phyloP scores from a whole-genome alignment of 2,797 vertebrate genomes.

The Mormyrus hasselquistii region DNA sequence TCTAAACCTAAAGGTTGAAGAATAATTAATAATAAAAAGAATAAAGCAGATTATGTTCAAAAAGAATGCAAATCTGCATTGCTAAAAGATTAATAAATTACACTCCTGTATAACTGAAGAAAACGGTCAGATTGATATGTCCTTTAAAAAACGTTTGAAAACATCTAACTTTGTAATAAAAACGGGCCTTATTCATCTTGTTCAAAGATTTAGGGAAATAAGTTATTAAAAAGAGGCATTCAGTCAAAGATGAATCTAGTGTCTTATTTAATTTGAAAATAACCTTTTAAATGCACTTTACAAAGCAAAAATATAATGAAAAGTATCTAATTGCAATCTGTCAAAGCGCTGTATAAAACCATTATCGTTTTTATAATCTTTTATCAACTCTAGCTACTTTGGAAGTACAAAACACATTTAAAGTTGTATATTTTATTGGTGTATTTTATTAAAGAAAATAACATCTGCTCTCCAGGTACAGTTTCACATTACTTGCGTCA shows the following conservation, averaged over 20 bases:
- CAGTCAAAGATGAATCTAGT: neutral
- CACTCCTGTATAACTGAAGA: neutral
- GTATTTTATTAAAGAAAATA: conserved; percentile 4
- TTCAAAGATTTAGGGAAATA: neutral
- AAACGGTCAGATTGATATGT: neutral
- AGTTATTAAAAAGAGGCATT: conserved; percentile 12
- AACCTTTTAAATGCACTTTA: neutral
- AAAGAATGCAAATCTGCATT: neutral
- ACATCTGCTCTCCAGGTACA: neutral
- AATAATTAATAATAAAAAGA: neutral
- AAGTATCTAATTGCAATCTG: conserved; percentile 17
- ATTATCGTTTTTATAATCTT: neutral
- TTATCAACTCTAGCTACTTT: neutral
- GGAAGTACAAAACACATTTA: neutral
- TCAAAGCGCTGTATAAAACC: neutral
- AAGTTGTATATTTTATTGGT: neutral
- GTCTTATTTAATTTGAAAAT: neutral
- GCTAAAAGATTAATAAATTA: neutral
- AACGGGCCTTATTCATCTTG: neutral
- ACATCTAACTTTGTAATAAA: conserved; percentile 1
- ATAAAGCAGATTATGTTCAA: neutral
- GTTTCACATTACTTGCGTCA: neutral
- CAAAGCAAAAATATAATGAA: conserved; percentile 10
- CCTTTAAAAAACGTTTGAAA: neutral
- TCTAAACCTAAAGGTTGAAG: neutral